Evolutionary conservation across 2,113 vertebrate genomes (phyloP).

Genomic region (Oreochromis spilurus): DNA sequence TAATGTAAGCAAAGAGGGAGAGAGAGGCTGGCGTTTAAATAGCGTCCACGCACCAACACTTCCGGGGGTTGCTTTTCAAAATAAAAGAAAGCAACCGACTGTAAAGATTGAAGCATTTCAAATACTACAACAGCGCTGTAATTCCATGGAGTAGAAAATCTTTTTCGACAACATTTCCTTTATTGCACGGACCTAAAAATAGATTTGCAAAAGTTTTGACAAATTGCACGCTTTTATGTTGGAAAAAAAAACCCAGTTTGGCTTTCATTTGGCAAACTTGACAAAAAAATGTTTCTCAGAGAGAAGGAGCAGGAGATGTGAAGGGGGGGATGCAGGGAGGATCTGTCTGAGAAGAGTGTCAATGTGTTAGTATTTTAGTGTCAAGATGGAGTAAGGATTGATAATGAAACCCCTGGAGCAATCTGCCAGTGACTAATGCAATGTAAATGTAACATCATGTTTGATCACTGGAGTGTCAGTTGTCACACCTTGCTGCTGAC

Average conservation of each 20-base stretch:
- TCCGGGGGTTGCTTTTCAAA: not conserved
- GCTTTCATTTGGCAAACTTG: not conserved
- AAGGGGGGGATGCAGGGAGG: not conserved
- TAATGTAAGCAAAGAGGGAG: not conserved
- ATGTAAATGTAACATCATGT: not conserved
- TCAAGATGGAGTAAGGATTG: not conserved
- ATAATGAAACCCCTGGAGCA: not conserved
- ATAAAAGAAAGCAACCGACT: not conserved
- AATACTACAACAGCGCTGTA: not conserved
- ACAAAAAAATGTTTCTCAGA: not conserved
- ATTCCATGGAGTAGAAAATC: too few relatives aligned
- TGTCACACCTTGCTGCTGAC: not conserved
- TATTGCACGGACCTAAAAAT: accelerated
- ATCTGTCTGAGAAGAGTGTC: not conserved
- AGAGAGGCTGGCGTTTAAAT: not conserved
- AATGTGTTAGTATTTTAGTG: not conserved
- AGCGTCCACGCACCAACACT: not conserved
- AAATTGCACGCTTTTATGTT: not conserved
- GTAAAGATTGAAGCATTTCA: not conserved
- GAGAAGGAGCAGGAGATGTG: not conserved
- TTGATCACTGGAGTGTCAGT: not conserved
- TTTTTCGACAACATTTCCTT: accelerated
- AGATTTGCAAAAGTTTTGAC: accelerated
- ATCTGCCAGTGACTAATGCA: not conserved
- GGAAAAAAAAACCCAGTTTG: not conserved